Conservation (phyloP, 2,888 invertebrate species). For the Hirtodrosophila duncani region DNA sequence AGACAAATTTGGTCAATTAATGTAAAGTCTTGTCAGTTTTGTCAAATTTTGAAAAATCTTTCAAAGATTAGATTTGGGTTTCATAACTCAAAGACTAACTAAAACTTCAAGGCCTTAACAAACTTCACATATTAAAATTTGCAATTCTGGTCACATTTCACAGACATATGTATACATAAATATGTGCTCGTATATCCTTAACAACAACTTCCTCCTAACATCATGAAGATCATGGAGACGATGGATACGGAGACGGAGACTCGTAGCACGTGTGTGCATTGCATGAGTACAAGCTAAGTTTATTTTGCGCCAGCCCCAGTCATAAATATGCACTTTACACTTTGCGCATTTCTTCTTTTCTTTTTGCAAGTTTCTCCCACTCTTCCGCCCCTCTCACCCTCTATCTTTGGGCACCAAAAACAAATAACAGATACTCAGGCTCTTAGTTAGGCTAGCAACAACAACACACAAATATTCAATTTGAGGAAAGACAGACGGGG, state of each 20-base stretch:
- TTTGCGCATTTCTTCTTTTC: conserved; percentile 58
- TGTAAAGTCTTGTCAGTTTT: no score
- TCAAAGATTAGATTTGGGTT: no score
- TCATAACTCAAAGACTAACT: no score
- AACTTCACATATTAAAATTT: conserved; percentile 26
- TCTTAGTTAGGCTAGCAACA: conserved; percentile 67
- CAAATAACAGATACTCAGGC: conserved; percentile 51
- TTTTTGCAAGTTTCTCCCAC: background rate
- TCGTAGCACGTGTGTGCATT: conserved; percentile 55
- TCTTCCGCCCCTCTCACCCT: conserved; percentile 13
- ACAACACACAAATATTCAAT: conserved; percentile 42
- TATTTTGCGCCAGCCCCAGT: conserved; percentile 74
- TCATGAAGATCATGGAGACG: no score
- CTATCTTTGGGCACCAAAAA: conserved; percentile 15
- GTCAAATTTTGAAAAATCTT: no score
- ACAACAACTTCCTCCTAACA: conserved; percentile 65
- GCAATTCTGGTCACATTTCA: conserved; percentile 29
- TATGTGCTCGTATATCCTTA: conserved; percentile 50
- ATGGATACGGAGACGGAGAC: conserved; percentile 11
- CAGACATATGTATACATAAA: conserved; percentile 13
- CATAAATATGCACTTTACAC: conserved; percentile 73
- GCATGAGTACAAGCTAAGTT: no score
- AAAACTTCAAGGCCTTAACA: no score
- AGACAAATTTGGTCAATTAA: no score
- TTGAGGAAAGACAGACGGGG: conserved; percentile 3